phyloP scores from a whole-genome alignment of 2,113 vertebrate genomes.

The Aphyosemion australe region DNA sequence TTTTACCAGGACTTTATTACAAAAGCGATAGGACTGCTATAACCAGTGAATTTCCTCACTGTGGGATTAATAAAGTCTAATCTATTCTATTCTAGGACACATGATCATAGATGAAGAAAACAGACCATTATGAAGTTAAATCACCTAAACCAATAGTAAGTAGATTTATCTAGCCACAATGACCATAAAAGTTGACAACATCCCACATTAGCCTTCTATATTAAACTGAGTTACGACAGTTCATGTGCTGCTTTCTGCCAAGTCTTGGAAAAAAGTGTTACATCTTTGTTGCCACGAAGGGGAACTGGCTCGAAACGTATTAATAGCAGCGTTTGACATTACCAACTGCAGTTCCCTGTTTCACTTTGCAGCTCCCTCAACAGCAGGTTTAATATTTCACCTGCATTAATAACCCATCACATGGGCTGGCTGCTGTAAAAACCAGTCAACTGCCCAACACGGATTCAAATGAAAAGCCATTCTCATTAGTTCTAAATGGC shows the following conservation, averaged over 20 bases:
- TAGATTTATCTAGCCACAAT: background rate
- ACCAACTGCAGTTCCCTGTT: background rate
- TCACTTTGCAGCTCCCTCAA: background rate
- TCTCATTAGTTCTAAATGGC: constrained; percentile 57
- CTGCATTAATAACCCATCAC: constrained; percentile 16
- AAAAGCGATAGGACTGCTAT: background rate
- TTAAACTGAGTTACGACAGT: background rate
- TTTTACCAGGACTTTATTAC: background rate
- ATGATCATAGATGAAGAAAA: background rate
- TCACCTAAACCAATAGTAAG: no score
- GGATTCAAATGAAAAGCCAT: constrained; percentile 38
- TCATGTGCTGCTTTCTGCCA: background rate
- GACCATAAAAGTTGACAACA: background rate
- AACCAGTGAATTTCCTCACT: no score
- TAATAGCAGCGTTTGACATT: constrained; percentile 5
- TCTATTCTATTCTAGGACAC: no score
- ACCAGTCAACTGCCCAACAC: background rate
- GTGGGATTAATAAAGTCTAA: no score
- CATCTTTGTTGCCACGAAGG: background rate
- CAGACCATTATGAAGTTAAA: no score
- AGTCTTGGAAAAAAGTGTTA: background rate
- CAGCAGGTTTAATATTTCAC: constrained; percentile 9
- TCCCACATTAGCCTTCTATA: background rate
- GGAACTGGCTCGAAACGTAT: background rate
- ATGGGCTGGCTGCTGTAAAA: background rate